Evolutionary conservation across 2,113 vertebrate genomes (phyloP).

Genomic region (Phaethornis superciliosus): DNA sequence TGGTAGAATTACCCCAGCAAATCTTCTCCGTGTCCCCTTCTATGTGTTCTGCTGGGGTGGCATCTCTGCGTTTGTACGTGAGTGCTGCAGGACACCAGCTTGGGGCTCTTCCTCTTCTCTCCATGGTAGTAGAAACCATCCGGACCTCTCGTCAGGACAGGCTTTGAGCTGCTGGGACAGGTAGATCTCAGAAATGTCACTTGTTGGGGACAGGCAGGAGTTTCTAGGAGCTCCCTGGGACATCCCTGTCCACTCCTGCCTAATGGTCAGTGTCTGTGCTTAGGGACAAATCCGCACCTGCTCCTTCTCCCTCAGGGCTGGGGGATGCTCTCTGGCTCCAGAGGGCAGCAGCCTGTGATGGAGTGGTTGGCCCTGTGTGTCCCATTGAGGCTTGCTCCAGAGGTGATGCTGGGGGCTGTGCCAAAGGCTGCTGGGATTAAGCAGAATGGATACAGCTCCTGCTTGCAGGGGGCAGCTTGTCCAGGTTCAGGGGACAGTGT

Average conservation of each 20-base stretch:
- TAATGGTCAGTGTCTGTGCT: fast-evolving
- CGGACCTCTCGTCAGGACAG: neutral
- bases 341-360: fast-evolving
- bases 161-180: neutral
- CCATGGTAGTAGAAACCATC: fast-evolving
- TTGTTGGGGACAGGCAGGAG: neutral
- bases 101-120: neutral
- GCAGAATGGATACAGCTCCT: fast-evolving
- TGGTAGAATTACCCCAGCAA: neutral
- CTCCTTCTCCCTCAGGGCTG: fast-evolving
- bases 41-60: neutral
- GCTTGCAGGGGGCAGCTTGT: neutral
- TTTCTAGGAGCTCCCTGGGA: neutral
- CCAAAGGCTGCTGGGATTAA: neutral
- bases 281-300: neutral
- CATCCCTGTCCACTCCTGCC: neutral
- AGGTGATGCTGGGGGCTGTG: fast-evolving
- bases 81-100: neutral
- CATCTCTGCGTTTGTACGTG: neutral
- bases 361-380: fast-evolving
- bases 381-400: fast-evolving
- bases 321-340: no score
- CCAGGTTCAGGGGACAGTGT: no score
- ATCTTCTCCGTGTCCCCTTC: neutral
- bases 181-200: fast-evolving